phyloP scores from a whole-genome alignment of 2,113 vertebrate species.

The Sinocyclocheilus grahami region DNA sequence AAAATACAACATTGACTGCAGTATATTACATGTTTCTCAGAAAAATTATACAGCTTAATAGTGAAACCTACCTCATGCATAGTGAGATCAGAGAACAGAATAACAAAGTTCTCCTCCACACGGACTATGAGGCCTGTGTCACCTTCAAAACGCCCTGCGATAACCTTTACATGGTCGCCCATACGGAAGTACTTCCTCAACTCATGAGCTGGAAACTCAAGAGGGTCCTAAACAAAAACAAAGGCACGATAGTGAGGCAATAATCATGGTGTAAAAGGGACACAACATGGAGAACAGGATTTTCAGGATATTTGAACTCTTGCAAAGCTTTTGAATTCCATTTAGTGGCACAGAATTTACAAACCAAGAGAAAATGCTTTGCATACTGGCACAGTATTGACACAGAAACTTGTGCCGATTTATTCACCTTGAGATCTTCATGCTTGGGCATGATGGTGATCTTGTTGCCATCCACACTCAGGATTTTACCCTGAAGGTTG shows the following conservation, averaged over 20 bases:
- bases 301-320: neutral
- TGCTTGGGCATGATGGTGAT: constrained; percentile 98
- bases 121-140: constrained; percentile 94
- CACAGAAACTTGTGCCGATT: neutral
- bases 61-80: constrained; percentile 86
- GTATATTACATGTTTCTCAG: too few species aligned
- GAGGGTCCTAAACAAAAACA: constrained; percentile 79
- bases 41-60: too few species aligned
- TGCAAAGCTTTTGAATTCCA: neutral
- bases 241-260: neutral
- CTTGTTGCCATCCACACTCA: constrained; percentile 95
- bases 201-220: constrained; percentile 95
- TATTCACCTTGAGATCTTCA: constrained; percentile 89
- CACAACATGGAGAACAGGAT: neutral
- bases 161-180: constrained; percentile 97
- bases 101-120: constrained; percentile 95
- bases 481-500: constrained; percentile 94
- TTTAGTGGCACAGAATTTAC: neutral
- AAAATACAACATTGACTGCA: neutral
- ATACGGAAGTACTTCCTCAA: constrained; percentile 93
- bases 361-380: neutral
- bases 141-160: constrained; percentile 90
- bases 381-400: neutral
- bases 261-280: neutral
- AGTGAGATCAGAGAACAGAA: constrained; percentile 94